phyloP scores from a whole-genome alignment of 1,140 invertebrate genomes.

The Whitmania pigra region DNA sequence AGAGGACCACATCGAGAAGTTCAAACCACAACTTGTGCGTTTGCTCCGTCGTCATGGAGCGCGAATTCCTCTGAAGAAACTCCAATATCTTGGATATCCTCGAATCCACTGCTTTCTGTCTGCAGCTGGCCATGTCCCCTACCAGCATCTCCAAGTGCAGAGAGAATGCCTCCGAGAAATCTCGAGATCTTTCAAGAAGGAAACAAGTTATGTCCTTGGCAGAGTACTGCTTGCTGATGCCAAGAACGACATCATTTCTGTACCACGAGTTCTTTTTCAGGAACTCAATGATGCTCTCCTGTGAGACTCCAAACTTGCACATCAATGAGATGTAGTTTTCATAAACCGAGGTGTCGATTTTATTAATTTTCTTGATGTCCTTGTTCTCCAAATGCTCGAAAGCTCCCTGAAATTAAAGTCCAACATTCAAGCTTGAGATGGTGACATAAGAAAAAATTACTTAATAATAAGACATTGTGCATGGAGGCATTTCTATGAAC shows the following conservation, averaged over 20 bases:
- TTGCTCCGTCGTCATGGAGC: slow-evolving; percentile 12
- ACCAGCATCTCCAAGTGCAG: slow-evolving; percentile 31
- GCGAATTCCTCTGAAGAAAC: slow-evolving; percentile 22
- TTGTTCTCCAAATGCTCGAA: slow-evolving; percentile 5
- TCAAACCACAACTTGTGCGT: slow-evolving; percentile 46
- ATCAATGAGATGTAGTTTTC: slow-evolving; percentile 53
- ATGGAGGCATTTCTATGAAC: too few species aligned
- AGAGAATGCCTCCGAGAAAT: slow-evolving; percentile 46
- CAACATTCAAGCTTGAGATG: neutral
- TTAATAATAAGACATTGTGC: neutral
- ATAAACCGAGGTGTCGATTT: slow-evolving; percentile 35
- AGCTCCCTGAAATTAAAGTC: neutral
- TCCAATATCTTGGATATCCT: slow-evolving; percentile 7
- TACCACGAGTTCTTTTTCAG: slow-evolving; percentile 41
- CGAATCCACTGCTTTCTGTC: neutral
- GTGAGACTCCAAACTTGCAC: slow-evolving; percentile 50
- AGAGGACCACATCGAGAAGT: slow-evolving; percentile 45
- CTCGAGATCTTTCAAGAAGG: slow-evolving; percentile 48
- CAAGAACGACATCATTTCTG: slow-evolving; percentile 42
- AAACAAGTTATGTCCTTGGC: slow-evolving; percentile 46
- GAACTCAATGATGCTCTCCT: slow-evolving; percentile 43
- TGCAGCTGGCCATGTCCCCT: neutral
- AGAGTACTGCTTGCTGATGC: slow-evolving; percentile 38
- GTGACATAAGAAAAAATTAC: too few species aligned
- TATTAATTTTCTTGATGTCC: neutral